Base-by-base conservation (phyloP, 2,113 vertebrate species). In the Himantopus leucocephalus region DNA sequence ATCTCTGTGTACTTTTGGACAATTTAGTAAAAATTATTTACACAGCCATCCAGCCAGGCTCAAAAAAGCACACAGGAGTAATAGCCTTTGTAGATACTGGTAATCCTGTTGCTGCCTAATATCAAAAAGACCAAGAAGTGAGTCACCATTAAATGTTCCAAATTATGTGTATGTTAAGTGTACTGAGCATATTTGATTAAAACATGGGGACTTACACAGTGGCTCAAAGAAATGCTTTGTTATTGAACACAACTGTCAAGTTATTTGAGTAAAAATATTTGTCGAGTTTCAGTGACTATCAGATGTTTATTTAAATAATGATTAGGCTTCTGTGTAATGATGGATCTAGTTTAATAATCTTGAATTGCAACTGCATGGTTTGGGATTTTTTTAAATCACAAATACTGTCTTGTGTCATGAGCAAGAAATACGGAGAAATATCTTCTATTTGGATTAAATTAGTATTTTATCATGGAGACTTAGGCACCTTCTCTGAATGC, bases 171-270 rank as follows among this genome's bases (percentile, higher is more conserved):
- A 29, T 3, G 4, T 45, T 73, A 45, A 74, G 22, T 26, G 21
- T 34, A 4, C 23, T 63, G 59, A 86, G 41, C 19, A 15, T 58
- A 8, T 68, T 63, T 83, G 50, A 73, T 68, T 85, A 67, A 50
- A 90, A 76, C 34, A 21, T 2, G 8, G 17, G 19, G 19, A 63
- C 0, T 0, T 30, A 4, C 11, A 11, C 23, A 14, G 47, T n/a
- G 35, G 29, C 55, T 94, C 32, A 35, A 92, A 82, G 35, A 85
- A 35, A 47, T 68, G 21, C 18, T 63, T 93, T 66, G 58, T 89
- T 91, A 27, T 21, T 41, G 24, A 91, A 41, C 32, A 66, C 18
- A 67, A 4, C 26, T 72, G 35, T 82, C 19, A 72, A 43, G 34
- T 37, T 82, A 75, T 74, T 91, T 84, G 15, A 41, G 24, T 45